Evolutionary conservation across 2,113 vertebrate species (phyloP).

Genomic region (Microtus pennsylvanicus): DNA sequence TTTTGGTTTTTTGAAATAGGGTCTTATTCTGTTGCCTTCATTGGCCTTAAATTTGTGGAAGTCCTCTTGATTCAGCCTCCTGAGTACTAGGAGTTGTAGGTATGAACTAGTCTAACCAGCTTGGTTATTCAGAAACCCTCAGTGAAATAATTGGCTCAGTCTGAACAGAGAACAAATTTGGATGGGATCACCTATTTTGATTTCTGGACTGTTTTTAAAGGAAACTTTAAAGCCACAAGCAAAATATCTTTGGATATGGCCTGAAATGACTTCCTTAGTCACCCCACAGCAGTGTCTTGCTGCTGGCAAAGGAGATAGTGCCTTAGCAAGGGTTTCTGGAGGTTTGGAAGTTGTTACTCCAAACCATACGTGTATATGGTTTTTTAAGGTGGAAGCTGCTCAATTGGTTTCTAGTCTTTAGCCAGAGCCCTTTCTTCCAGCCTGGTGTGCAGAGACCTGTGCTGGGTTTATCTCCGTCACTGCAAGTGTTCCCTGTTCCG

Average conservation of each 20-base stretch:
- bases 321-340: not conserved
- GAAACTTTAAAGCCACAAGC: slow-evolving; percentile 39
- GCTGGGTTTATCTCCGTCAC: slow-evolving; percentile 80
- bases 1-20: not conserved
- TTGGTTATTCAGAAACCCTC: slow-evolving; percentile 1
- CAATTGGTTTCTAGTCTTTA: not conserved
- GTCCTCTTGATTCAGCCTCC: not conserved
- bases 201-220: slow-evolving; percentile 54
- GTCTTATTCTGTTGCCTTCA: not conserved
- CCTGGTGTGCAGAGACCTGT: slow-evolving; percentile 79
- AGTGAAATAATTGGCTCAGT: slow-evolving; percentile 43
- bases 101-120: not conserved
- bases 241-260: slow-evolving; percentile 34
- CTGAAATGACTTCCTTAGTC: not conserved
- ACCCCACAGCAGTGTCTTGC: not conserved
- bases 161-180: slow-evolving; percentile 51
- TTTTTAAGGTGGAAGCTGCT: not conserved
- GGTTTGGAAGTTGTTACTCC: not conserved
- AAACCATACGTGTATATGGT: accelerated
- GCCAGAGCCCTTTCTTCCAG: slow-evolving; percentile 47
- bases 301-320: not conserved
- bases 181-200: slow-evolving; percentile 58
- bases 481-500: slow-evolving; percentile 85
- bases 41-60: not conserved
- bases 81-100: not conserved